Conservation (phyloP, 2,888 invertebrate genomes). For the Cordylochernes scorpioides region DNA sequence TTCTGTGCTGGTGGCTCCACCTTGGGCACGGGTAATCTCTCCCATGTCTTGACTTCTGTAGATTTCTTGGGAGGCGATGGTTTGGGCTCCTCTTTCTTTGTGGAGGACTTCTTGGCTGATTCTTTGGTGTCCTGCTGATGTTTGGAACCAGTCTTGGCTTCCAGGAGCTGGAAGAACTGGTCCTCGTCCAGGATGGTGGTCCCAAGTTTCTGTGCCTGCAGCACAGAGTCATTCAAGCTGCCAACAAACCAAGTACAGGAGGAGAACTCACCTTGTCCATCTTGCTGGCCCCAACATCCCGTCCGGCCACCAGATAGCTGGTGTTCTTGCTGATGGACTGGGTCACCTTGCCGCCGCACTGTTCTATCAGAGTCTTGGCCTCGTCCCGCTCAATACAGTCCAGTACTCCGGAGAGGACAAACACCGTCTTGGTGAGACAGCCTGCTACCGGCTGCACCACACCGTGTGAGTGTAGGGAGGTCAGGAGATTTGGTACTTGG, state of each 20-base stretch:
- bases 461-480: no score
- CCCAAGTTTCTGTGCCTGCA: slow-evolving; percentile 26
- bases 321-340: slow-evolving; percentile 46
- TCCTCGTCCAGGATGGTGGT: slow-evolving; percentile 54
- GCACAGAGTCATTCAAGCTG: no score
- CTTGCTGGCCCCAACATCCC: slow-evolving; percentile 61
- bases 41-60: no score
- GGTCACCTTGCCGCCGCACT: slow-evolving; percentile 52
- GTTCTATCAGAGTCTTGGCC: slow-evolving; percentile 38
- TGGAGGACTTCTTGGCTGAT: no score
- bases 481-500: no score
- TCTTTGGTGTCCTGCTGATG: no score
- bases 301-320: slow-evolving; percentile 52
- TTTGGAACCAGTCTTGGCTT: no score
- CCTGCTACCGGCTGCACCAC: no score
- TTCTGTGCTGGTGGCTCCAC: background rate
- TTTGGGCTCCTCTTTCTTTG: no score
- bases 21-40: background rate
- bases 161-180: slow-evolving; percentile 45
- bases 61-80: no score
- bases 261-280: slow-evolving; percentile 32
- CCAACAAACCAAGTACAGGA: no score
- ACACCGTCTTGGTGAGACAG: slow-evolving; percentile 23
- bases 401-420: slow-evolving; percentile 47
- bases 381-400: slow-evolving; percentile 66